Base-by-base conservation (phyloP, 2,113 vertebrate species). In the Tragelaphus scriptus region DNA sequence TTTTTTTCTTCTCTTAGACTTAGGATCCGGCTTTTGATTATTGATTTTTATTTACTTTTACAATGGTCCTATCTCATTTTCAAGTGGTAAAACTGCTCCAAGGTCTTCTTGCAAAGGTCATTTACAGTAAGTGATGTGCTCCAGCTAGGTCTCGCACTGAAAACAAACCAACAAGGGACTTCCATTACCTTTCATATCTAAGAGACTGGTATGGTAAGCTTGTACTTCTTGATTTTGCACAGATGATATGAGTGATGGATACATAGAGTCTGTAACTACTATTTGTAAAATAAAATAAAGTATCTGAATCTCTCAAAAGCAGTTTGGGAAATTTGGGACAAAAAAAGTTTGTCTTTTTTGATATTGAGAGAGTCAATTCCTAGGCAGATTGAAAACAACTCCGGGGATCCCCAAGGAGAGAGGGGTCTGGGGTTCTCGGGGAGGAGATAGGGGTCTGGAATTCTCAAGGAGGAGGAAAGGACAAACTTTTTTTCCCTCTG, bases 31-130 rank as follows among this genome's bases (percentile, higher is more conserved):
- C 12, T 36, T 91, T 84, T 88, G 55, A 95, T 25, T 80, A 89
- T 17, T 40, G 68, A 96, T 85, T 97, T 97, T 21, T 81, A 93
- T 84, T 63, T 85, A 90, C 25, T 61, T 58, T 79, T 94, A 49
- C 26, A 88, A 65, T 58, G 17, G 23, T 85, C 36, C 56, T 86
- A 8, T 26, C 36, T 40, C 32, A 58, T 51, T 90, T 90, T 87
- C 79, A 91, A 79, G 49, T 61, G 75, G 32, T 55, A 47, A 40
- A 96, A 90, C 16, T 65, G 77, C 19, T 95, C 47, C 90, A 86
- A 82, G 82, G 32, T 82, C 10, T 40, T 11, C 17, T 51, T n/a
- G 68, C 80, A 58, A 75, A 88, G 40, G 12, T 88, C 55, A 94
- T 61, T 75, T 91, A 91, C 7, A 65, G 19, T 94, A 82, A 82